Percentiles rank a stretch among this genome's conserved stretches.
phyloP scores from a whole-genome alignment of 2,113 vertebrate species.

The Ciconia boyciana region DNA sequence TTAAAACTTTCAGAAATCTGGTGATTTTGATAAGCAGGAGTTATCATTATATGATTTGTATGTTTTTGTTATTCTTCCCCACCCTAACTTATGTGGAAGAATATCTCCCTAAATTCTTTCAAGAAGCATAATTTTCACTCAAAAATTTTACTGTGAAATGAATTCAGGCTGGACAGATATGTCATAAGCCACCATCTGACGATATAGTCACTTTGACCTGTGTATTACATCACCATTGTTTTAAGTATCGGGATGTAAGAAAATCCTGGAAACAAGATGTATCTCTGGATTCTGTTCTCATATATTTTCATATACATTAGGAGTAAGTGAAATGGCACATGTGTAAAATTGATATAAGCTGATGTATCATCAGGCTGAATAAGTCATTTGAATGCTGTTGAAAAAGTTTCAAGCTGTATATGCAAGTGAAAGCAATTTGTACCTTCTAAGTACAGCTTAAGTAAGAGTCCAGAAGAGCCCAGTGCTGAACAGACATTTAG shows the following conservation, averaged over 20 bases:
- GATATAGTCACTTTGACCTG: neutral
- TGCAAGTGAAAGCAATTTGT: neutral
- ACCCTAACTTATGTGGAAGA: neutral
- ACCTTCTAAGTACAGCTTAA: neutral
- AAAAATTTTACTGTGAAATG: neutral
- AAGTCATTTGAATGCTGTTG: neutral
- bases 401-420: neutral
- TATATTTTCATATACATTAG: neutral
- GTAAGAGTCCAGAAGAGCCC: neutral
- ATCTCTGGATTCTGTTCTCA: neutral
- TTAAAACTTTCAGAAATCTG: neutral
- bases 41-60: neutral
- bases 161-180: neutral
- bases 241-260: neutral
- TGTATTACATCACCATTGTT: neutral
- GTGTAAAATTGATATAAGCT: neutral
- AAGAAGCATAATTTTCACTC: neutral
- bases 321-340: neutral
- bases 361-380: neutral
- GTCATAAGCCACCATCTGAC: neutral
- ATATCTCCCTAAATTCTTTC: neutral
- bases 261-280: neutral
- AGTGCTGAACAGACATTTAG: neutral
- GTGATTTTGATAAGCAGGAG: neutral
- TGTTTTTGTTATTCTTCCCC: neutral